phyloP scores from a whole-genome alignment of 1,140 invertebrate genomes.

The Scylla paramamosain region DNA sequence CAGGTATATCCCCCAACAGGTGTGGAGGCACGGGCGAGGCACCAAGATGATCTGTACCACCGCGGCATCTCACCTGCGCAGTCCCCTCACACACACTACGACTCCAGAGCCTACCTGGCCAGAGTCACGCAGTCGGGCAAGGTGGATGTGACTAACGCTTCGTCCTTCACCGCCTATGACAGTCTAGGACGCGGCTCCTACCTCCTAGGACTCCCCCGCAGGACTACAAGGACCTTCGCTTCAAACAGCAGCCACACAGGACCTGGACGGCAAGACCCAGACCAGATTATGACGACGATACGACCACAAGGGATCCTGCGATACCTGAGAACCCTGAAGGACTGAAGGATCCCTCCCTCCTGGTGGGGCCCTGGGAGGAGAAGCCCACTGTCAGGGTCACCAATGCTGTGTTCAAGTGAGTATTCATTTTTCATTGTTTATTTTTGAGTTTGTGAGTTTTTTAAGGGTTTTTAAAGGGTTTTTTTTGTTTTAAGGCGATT shows the following conservation, averaged over 20 bases:
- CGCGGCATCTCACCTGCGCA: neutral
- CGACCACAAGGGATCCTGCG: slow-evolving; percentile 75
- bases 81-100: slow-evolving; percentile 6
- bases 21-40: slow-evolving; percentile 19
- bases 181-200: neutral
- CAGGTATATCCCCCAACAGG: neutral
- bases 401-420: slow-evolving; percentile 74
- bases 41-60: neutral
- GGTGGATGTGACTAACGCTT: slow-evolving; percentile 38
- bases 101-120: slow-evolving; percentile 36
- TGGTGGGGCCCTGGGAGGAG: slow-evolving; percentile 76
- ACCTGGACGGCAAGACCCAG: slow-evolving; percentile 63
- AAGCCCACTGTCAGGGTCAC: slow-evolving; percentile 68
- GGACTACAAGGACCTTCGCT: neutral
- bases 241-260: slow-evolving; percentile 41
- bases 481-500: too few species aligned
- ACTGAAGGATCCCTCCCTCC: slow-evolving; percentile 74
- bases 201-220: neutral
- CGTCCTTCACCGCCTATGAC: slow-evolving; percentile 1
- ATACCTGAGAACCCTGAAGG: slow-evolving; percentile 77
- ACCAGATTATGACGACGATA: slow-evolving; percentile 11
- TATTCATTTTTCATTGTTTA: neutral
- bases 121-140: neutral
- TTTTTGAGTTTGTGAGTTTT: neutral
- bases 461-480: neutral